Evolutionary conservation across 1,140 invertebrate species (phyloP), one percentile per base, ranked within the genome.

Genomic region (Drosophila lacertosa): DNA sequence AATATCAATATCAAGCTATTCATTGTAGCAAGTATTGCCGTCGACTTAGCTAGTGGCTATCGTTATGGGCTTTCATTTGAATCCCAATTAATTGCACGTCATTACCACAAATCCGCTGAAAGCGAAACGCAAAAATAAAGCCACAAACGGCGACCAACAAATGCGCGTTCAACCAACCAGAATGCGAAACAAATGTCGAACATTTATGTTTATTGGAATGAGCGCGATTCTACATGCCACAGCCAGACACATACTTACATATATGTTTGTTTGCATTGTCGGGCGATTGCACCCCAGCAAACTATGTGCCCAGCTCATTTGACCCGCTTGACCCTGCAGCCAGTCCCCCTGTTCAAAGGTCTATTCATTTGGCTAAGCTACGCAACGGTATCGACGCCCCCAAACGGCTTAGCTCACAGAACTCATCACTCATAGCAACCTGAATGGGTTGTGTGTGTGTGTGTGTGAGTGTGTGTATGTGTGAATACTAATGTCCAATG

Each of bases 401-500:
- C n/a, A n/a, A 15, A 13, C 32, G 29, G 16, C 16, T 53, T 40
- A 16, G 18, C 15, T 35, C 42, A 45, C 64, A 39, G 22, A 47
- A 63, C 16, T 40, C 62, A 71, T 66, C 53, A 60, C 18, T 66
- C 63, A 66, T 51, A 22, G 64, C 60, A 66, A 70, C 45, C 62
- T 51, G 55, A 71, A 66, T 47, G 66, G 33, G 16, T 54, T 44
- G 20, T 18, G 4, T 40, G 35, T 57, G 15, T 18, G 6, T 39
- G 45, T 7, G 35, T 33, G 10, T 48, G 20, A 44, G 51, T 51
- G 29, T 51, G 22, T 62, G 42, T 60, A 63, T 58, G 60, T 66
- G 62, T 57, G 76, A 74, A 70, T 74, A 86, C 81, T 84, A 84
- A 84, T 84, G 81, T 86, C 77, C 81, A 84, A 84, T 84, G 81